Evolutionary conservation across 2,113 vertebrate genomes (phyloP), one percentile per base, ranked within the genome.

Genomic region (Charadrius vociferus): DNA sequence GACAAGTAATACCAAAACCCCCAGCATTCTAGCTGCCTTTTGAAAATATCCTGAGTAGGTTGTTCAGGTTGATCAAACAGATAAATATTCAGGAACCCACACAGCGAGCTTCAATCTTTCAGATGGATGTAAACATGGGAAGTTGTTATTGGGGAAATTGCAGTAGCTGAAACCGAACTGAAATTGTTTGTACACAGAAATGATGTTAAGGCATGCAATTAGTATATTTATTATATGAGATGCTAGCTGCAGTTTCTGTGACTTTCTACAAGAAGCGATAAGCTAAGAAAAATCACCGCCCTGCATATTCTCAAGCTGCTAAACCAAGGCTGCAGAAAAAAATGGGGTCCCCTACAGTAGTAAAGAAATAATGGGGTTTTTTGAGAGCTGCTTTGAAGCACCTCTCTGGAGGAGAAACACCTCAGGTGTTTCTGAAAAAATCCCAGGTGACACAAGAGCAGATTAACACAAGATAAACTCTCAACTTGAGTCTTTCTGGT

Each of bases 141-240:
- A 85, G 78, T 75, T 75, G 53, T 87, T 90, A 58, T 39, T 7
- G 14, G 52, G 72, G 91, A 93, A 89, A 81, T 12, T 81, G 72
- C 87, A 72, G 87, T 52, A 93, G 87, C 85, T 92, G 74, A 65
- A 94, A 80, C 73, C 34, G 68, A 74, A 10, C 34, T 61, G 91
- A 61, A 90, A 29, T 41, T 93, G 81, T 75, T 93, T 95, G 87
- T 85, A 88, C 68, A 58, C 71, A 95, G 87, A 77, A 88, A 72
- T 62, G 13, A 52, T 96, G 62, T 75, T 29, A 58, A 92, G 84
- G 66, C 39, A 66, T 26, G 20, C 14, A 3, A 29, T 81, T 86
- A 52, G 45, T n/a, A 8, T 67, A 55, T 90, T 81, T 89, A 52
- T 71, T 39, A 75, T 21, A 36, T 6, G 39, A 83, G 39, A 66